Evolutionary conservation across 2,888 invertebrate genomes (phyloP).

Genomic region (Himalopsyche japonica): DNA sequence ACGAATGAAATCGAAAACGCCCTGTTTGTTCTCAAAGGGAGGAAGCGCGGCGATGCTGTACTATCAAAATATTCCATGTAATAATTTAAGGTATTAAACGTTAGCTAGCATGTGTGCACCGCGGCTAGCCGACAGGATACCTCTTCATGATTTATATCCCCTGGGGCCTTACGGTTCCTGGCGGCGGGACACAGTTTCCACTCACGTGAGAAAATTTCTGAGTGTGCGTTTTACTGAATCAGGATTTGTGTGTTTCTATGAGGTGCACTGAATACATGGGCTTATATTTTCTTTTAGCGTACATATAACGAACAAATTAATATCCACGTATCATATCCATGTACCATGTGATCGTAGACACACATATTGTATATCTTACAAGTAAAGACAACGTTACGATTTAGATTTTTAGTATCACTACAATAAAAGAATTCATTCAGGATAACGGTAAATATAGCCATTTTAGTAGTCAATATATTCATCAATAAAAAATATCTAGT

Average conservation of each 20-base stretch:
- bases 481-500: no score
- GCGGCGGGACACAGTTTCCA: neutral
- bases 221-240: neutral
- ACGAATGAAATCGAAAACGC: neutral
- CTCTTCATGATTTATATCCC: constrained; percentile 31
- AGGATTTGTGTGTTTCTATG: neutral
- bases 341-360: neutral
- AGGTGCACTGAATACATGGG: neutral
- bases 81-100: constrained; percentile 27
- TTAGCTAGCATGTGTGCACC: constrained; percentile 14
- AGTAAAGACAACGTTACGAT: no score
- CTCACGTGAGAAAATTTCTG: neutral
- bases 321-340: neutral
- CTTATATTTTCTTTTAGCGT: neutral
- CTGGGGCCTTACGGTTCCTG: constrained; percentile 2
- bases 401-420: no score
- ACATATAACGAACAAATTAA: neutral
- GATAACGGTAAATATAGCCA: no score
- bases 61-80: constrained; percentile 20
- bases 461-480: no score
- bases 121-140: neutral
- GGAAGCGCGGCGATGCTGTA: neutral
- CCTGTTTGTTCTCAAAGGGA: neutral
- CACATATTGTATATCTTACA: neutral
- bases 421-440: no score